Evolutionary conservation across 2,113 vertebrate species (phyloP).

Genomic region (Balaeniceps rex): DNA sequence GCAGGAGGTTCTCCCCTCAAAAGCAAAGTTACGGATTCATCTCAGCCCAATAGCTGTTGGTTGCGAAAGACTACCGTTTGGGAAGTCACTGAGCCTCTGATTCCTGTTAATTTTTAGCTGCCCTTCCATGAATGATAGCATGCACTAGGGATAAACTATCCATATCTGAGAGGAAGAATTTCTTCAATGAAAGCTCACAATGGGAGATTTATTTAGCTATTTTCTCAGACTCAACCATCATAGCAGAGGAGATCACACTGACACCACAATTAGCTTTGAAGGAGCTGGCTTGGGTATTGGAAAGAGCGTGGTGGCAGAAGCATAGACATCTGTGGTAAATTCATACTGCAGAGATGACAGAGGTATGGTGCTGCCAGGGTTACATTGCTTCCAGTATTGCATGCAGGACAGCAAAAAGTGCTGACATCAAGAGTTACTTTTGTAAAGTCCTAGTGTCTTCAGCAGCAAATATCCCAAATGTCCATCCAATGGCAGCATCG

Average conservation of each 20-base stretch:
- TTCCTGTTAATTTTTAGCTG: background rate
- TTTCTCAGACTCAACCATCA: background rate
- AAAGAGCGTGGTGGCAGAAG: background rate
- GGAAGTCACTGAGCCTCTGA: background rate
- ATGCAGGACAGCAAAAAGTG: background rate
- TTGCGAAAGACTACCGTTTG: background rate
- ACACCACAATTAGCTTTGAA: background rate
- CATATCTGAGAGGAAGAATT: background rate
- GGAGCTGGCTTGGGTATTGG: background rate
- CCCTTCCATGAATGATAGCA: background rate
- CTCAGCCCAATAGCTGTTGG: background rate
- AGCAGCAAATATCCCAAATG: background rate
- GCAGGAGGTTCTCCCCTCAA: background rate
- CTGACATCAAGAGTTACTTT: background rate
- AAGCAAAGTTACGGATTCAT: background rate
- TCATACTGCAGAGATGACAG: background rate
- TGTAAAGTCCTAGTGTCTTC: background rate
- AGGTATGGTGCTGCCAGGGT: background rate
- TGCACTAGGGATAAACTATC: background rate
- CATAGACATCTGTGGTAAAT: background rate
- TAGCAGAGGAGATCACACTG: background rate
- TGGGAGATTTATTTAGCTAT: background rate
- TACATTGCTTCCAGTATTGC: background rate
- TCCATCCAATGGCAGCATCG: background rate
- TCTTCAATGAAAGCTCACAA: background rate